Conservation (phyloP, 2,797 vertebrate species). For the Pelodytes ibericus region DNA sequence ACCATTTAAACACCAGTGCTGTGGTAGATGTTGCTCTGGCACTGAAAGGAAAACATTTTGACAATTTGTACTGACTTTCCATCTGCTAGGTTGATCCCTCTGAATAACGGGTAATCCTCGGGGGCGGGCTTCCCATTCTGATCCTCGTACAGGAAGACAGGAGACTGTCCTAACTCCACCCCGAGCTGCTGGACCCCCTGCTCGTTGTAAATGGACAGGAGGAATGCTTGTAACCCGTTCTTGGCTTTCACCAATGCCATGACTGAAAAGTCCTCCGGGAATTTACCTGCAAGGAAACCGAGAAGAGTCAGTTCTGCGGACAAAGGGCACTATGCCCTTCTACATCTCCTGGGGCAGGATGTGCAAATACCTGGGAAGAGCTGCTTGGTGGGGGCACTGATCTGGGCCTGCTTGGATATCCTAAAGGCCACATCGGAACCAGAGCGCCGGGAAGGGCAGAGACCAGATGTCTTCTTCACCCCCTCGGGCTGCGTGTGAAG, state of each 20-base stretch:
- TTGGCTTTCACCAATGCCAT: conserved; percentile 84
- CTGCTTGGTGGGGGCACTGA: conserved; percentile 90
- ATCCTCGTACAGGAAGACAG: conserved; percentile 89
- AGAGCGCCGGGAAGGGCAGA: conserved; percentile 78
- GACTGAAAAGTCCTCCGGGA: conserved; percentile 91
- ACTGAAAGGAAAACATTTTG: too few relatives aligned
- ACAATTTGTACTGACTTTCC: conserved; percentile 67
- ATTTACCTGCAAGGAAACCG: conserved; percentile 70
- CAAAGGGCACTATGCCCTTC: neutral
- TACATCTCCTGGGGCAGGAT: too few relatives aligned
- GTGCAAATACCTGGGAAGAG: conserved; percentile 82
- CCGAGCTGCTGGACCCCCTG: conserved; percentile 87
- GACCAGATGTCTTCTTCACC: conserved; percentile 79
- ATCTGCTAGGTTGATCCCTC: conserved; percentile 84
- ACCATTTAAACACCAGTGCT: neutral
- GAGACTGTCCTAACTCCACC: conserved; percentile 84
- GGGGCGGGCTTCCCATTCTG: conserved; percentile 82
- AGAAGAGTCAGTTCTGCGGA: neutral
- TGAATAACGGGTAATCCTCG: conserved; percentile 86
- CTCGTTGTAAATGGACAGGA: conserved; percentile 86
- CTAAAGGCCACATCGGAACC: conserved; percentile 81
- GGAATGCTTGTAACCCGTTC: conserved; percentile 82
- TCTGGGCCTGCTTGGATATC: conserved; percentile 85
- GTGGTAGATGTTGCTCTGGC: neutral
- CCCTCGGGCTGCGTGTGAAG: conserved; percentile 85